Percentiles rank a stretch among this genome's conserved stretches.
Conservation (phyloP, 2,888 invertebrate genomes). For the Andrena marginata region DNA sequence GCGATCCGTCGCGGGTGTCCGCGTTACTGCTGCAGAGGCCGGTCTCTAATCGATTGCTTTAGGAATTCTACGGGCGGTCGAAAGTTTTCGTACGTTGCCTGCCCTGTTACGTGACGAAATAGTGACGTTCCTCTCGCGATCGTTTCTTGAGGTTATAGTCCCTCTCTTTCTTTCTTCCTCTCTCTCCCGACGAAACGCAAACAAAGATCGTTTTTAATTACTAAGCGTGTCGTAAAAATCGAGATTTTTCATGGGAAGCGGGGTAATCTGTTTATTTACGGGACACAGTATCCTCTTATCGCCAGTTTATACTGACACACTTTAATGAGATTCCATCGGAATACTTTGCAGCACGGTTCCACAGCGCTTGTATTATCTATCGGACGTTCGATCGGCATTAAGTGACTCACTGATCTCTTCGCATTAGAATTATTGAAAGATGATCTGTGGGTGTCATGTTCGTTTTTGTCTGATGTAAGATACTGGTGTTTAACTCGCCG, state of each 20-base stretch:
- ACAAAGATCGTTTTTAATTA: slow-evolving; percentile 32
- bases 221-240: slow-evolving; percentile 18
- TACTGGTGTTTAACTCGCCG: background rate
- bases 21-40: background rate
- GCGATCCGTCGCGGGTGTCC: background rate
- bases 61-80: slow-evolving; percentile 38
- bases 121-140: slow-evolving; percentile 28
- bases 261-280: slow-evolving; percentile 18
- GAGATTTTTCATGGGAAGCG: background rate
- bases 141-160: slow-evolving; percentile 43
- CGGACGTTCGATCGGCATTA: background rate
- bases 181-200: background rate
- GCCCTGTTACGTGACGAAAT: slow-evolving; percentile 41
- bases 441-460: background rate
- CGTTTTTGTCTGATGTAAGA: background rate
- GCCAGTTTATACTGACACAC: background rate
- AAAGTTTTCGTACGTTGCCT: slow-evolving; percentile 47
- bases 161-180: slow-evolving; percentile 4
- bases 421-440: background rate
- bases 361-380: slow-evolving; percentile 6
- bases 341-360: background rate
- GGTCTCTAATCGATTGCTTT: slow-evolving; percentile 52
- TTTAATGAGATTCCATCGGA: slow-evolving; percentile 6
- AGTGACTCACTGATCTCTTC: slow-evolving; percentile 20
- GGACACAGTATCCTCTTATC: slow-evolving; percentile 19